Conservation (phyloP, 2,113 vertebrate genomes). For the Phylloscopus trochilus region DNA sequence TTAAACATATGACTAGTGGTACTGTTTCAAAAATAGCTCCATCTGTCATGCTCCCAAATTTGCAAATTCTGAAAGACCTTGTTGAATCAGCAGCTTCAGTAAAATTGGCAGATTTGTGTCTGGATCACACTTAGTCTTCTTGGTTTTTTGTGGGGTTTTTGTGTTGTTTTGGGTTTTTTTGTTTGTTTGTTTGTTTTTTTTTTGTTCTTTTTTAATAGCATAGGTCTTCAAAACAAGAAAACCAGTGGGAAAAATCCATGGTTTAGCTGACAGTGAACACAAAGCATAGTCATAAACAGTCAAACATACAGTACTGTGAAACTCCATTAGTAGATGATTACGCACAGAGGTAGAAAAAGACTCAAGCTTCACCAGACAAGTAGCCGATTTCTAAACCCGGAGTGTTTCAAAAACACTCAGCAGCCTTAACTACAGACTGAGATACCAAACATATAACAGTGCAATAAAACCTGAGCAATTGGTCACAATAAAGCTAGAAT, state of each 20-base stretch:
- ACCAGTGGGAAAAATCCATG: background rate
- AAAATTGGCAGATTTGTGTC: background rate
- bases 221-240: background rate
- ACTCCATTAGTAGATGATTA: background rate
- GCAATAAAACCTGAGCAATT: background rate
- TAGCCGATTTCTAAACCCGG: background rate
- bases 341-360: background rate
- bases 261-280: background rate
- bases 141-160: too few relatives aligned
- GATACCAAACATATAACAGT: background rate
- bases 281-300: background rate
- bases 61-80: slow-evolving; percentile 7
- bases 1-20: slow-evolving; percentile 16
- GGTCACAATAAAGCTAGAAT: background rate
- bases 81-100: slow-evolving; percentile 7
- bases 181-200: background rate
- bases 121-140: background rate
- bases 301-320: background rate
- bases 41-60: background rate
- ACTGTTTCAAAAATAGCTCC: slow-evolving; percentile 12
- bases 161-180: too few relatives aligned
- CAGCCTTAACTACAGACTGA: background rate
- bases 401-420: background rate
- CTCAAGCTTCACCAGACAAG: background rate
- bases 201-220: background rate